Evolutionary conservation across 2,888 invertebrate species (phyloP).

Genomic region (Trachelus stipa): DNA sequence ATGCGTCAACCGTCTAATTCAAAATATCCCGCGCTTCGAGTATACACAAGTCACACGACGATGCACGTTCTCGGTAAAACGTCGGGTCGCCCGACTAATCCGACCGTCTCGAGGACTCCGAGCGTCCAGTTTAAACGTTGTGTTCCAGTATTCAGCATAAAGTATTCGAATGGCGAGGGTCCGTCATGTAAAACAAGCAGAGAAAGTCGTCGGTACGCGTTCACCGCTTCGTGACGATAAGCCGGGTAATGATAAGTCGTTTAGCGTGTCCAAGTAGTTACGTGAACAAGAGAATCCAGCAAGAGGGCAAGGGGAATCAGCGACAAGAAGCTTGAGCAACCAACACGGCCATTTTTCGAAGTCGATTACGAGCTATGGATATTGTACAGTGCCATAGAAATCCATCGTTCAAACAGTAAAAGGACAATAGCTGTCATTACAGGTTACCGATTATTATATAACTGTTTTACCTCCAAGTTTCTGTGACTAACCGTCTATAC

Average conservation of each 20-base stretch:
- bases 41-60: background rate
- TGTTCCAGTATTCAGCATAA: background rate
- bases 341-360: background rate
- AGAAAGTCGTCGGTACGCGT: background rate
- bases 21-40: background rate
- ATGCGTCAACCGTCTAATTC: background rate
- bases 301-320: background rate
- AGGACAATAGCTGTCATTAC: background rate
- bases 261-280: background rate
- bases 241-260: background rate
- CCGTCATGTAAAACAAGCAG: background rate
- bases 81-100: background rate
- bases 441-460: background rate
- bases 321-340: background rate
- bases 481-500: background rate
- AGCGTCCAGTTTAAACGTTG: background rate
- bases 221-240: background rate
- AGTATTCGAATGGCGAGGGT: background rate
- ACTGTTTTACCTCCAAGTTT: background rate
- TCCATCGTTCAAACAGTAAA: background rate
- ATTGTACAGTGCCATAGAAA: background rate
- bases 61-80: background rate
- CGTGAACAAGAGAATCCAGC: background rate
- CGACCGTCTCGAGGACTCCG: background rate
- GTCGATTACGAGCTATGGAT: background rate